Percentiles rank a stretch among this genome's conserved stretches.
phyloP scores from a whole-genome alignment of 1,140 invertebrate genomes.

The Tachypleus tridentatus region DNA sequence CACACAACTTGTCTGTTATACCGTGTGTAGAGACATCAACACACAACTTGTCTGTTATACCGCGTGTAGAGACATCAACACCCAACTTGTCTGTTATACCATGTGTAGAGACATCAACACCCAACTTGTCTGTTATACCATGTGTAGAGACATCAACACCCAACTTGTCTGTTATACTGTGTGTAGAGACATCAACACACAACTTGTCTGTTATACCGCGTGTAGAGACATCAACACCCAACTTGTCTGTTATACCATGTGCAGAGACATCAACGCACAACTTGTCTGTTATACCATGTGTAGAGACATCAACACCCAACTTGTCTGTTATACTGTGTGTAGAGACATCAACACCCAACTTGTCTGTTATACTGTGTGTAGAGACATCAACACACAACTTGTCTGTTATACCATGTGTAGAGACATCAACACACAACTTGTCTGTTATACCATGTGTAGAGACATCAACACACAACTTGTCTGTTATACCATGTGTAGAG shows the following conservation, averaged over 20 bases:
- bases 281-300: background rate
- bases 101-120: background rate
- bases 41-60: background rate
- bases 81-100: background rate
- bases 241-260: slow-evolving; percentile 1
- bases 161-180: background rate
- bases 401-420: background rate
- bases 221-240: background rate
- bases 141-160: background rate
- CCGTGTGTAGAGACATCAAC: background rate
- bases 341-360: background rate
- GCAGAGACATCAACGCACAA: background rate
- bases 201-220: background rate
- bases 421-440: background rate
- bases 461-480: background rate
- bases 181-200: background rate
- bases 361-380: slow-evolving; percentile 1
- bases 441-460: background rate
- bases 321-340: background rate
- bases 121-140: background rate
- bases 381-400: background rate
- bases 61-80: background rate
- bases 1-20: background rate
- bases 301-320: background rate
- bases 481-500: slow-evolving; percentile 1